Conservation (phyloP, 2,888 invertebrate genomes). For the Tachina grossa region DNA sequence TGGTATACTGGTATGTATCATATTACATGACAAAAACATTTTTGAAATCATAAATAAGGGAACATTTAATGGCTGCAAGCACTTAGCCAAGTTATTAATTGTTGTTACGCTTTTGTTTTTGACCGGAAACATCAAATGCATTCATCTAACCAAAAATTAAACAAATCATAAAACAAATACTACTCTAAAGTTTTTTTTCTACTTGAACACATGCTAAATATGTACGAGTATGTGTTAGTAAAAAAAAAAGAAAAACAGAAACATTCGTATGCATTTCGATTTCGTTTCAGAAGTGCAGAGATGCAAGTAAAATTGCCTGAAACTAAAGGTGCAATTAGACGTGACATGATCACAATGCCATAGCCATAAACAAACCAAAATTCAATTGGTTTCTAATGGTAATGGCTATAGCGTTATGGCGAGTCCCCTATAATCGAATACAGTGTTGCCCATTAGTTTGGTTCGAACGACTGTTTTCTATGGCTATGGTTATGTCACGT, state of each 20-base stretch:
- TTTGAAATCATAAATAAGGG: constrained; percentile 43
- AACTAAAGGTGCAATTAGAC: no score
- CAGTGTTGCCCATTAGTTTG: no score
- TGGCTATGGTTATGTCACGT: no score
- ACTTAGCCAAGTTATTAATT: constrained; percentile 68
- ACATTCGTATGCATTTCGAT: neutral
- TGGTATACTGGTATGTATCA: constrained; percentile 14
- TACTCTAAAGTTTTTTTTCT: constrained; percentile 5
- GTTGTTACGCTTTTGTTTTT: constrained; percentile 68
- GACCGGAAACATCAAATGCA: constrained; percentile 73
- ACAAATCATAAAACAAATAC: constrained; percentile 31
- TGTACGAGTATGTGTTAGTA: neutral
- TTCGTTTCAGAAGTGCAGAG: neutral
- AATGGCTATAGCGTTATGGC: no score
- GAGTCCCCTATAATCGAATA: no score
- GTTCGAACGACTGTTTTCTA: no score
- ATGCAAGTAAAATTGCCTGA: no score
- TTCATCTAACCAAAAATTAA: constrained; percentile 47
- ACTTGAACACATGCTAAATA: constrained; percentile 22
- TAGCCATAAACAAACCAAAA: no score
- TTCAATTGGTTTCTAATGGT: no score
- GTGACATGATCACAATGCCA: no score
- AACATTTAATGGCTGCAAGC: constrained; percentile 47
- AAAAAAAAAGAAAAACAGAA: neutral
- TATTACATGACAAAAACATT: constrained; percentile 46